These are phyloP conservation scores for Dryobota labecula DNA, from an alignment of 2,888 invertebrate species.

Conservation along the genomic window DNA sequence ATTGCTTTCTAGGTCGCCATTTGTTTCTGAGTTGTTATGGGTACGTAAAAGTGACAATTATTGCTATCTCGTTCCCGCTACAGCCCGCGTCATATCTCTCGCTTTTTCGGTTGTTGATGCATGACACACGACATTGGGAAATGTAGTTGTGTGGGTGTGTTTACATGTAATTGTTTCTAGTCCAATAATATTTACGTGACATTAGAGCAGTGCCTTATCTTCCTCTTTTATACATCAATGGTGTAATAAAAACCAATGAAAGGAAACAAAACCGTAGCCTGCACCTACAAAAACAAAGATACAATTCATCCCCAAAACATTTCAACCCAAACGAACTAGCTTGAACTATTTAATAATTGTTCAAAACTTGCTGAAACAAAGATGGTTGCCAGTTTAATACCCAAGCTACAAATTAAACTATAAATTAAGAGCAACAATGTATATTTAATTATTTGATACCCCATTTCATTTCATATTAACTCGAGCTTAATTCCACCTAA, in stretches of 20 bases:
- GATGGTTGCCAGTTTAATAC: slow-evolving; percentile 31
- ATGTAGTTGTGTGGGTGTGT: too few species aligned
- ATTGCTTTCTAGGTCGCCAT: too few species aligned
- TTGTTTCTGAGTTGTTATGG: too few species aligned
- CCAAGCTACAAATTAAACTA: slow-evolving; percentile 58
- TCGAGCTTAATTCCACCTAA: slow-evolving; percentile 39
- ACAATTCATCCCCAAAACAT: slow-evolving; percentile 9
- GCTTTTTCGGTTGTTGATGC: too few species aligned
- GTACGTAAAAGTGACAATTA: too few species aligned
- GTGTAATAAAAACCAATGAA: background rate
- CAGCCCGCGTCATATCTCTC: too few species aligned
- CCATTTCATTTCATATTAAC: slow-evolving; percentile 56
- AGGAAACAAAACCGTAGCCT: background rate
- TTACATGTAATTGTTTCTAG: too few species aligned
- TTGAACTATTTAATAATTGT: slow-evolving; percentile 43
- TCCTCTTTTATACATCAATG: too few species aligned
- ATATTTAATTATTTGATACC: slow-evolving; percentile 65
- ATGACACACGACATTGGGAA: too few species aligned
- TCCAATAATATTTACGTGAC: too few species aligned
- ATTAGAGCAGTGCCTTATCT: too few species aligned
- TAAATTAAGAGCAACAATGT: slow-evolving; percentile 62
- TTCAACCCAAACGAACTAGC: slow-evolving; percentile 32
- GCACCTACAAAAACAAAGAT: slow-evolving; percentile 28
- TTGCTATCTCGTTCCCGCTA: too few species aligned
- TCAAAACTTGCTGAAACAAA: slow-evolving; percentile 53